Percentiles rank a stretch among this genome's conserved stretches.
Evolutionary conservation across 2,113 vertebrate genomes (phyloP).

Genomic region (Baryphthengus martii): DNA sequence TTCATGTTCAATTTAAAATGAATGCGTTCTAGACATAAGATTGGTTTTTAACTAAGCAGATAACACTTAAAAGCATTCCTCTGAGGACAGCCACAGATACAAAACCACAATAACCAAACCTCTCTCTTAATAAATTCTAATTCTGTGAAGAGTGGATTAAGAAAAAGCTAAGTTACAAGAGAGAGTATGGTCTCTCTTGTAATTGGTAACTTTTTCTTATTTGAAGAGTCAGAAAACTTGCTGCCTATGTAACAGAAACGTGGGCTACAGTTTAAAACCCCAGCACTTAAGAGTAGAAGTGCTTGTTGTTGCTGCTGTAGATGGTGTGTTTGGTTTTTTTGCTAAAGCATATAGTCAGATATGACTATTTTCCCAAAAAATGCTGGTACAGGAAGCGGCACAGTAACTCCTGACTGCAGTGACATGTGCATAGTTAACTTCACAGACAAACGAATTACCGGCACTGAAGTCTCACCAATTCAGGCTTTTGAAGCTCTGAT

Average conservation of each 20-base stretch:
- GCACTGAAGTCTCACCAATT: neutral
- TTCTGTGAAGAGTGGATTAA: neutral
- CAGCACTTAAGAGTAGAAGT: neutral
- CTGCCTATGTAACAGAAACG: neutral
- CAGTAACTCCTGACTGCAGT: neutral
- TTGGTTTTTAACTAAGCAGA: neutral
- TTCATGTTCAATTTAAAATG: neutral
- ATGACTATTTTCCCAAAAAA: neutral
- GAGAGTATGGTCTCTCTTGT: neutral
- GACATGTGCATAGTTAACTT: neutral
- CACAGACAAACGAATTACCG: neutral
- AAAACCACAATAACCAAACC: neutral
- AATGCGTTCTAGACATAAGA: neutral
- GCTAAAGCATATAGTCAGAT: neutral
- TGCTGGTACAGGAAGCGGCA: neutral
- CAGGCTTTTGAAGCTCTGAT: neutral
- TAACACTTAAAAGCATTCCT: neutral
- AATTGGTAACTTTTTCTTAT: neutral
- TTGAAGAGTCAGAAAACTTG: neutral
- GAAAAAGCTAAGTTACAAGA: too few relatives aligned
- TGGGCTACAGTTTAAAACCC: neutral
- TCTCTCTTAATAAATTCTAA: neutral
- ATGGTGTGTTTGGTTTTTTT: neutral
- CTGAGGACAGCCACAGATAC: neutral
- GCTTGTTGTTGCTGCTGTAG: rapidly evolving